phyloP scores from a whole-genome alignment of 1,140 invertebrate genomes.

The Drosophila parvula region DNA sequence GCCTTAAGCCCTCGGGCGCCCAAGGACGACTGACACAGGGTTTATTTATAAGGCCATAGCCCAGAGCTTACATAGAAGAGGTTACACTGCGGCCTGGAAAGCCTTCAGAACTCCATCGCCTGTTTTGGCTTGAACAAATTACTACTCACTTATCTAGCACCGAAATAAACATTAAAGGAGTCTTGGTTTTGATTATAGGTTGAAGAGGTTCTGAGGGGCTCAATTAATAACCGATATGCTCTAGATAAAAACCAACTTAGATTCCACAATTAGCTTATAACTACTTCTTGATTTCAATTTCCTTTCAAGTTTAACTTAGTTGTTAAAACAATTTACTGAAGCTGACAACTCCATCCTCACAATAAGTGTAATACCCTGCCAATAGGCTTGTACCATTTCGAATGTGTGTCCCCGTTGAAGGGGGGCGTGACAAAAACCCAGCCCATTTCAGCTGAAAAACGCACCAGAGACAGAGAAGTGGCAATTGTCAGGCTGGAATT shows the following conservation, averaged over 20 bases:
- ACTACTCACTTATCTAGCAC: not conserved
- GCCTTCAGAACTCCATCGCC: slow-evolving; percentile 9
- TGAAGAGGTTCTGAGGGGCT: not conserved
- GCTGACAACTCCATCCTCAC: not conserved
- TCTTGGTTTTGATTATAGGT: not conserved
- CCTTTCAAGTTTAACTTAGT: not conserved
- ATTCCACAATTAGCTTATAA: not conserved
- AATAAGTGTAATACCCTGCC: not conserved
- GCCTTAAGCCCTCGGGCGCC: not conserved
- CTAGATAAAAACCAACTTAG: too few relatives aligned
- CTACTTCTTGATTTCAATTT: not conserved
- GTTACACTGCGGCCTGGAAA: slow-evolving; percentile 1
- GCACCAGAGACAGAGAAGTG: slow-evolving; percentile 9
- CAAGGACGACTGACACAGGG: slow-evolving; percentile 28
- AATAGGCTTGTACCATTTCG: not conserved
- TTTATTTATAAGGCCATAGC: slow-evolving; percentile 38
- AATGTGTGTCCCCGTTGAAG: slow-evolving; percentile 5
- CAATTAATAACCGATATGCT: slow-evolving; percentile 19
- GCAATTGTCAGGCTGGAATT: slow-evolving; percentile 40
- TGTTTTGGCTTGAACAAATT: slow-evolving; percentile 9
- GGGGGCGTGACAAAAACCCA: not conserved
- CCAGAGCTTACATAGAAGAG: not conserved
- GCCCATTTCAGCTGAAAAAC: slow-evolving; percentile 16
- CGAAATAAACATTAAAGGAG: slow-evolving; percentile 33
- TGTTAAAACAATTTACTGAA: not conserved